Base-by-base conservation (phyloP, 1,140 invertebrate species). In the Periplaneta americana region DNA sequence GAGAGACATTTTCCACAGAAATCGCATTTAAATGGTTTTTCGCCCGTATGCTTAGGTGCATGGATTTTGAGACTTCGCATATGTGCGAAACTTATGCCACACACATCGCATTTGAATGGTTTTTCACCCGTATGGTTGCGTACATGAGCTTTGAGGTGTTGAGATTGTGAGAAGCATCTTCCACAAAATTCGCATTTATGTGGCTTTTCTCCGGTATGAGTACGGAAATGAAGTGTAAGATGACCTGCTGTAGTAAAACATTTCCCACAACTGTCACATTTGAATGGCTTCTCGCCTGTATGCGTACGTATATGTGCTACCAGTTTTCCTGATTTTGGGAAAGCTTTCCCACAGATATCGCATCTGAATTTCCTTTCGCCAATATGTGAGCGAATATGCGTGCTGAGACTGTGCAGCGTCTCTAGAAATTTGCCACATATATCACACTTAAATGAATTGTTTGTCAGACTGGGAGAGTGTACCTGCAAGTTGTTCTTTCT, bases 161-260 rank as follows among this genome's bases (percentile, higher is more conserved):
- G 92, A 83, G 92, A 92, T 89, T 92, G 92, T 80, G 92, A 92
- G 87, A 93, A 93, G 84, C 91, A 92, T 88, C 92, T 92, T 87
- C 91, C 91, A 88, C 92, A 93, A 84, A 92, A 88, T 85, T 90
- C 91, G 88, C 92, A 93, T 85, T 91, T 89, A 87, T 93, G 93
- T 81, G 91, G 91, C 85, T 91, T 89, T 88, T 91, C 91, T 15
- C 86, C 86, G 15, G 88, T 89, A 84, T 91, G 90, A 10, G 88
- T 89, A 81, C 88, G 88, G 82, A 87, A 86, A 84, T 91, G 90
- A 18, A 18, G 17, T 0, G 39, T 18, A 48, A 48, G 39, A 48
- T 15, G n/a, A 6, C 39, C 39, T 22, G 17, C n/a, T 15, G 17
- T 15, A 66, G 48, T n/a, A 66, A 66, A 66, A 9, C 22, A 22